These are phyloP conservation scores for Aphelinus certus DNA, from an alignment of 1,140 invertebrate species.

Conservation along the genomic window DNA sequence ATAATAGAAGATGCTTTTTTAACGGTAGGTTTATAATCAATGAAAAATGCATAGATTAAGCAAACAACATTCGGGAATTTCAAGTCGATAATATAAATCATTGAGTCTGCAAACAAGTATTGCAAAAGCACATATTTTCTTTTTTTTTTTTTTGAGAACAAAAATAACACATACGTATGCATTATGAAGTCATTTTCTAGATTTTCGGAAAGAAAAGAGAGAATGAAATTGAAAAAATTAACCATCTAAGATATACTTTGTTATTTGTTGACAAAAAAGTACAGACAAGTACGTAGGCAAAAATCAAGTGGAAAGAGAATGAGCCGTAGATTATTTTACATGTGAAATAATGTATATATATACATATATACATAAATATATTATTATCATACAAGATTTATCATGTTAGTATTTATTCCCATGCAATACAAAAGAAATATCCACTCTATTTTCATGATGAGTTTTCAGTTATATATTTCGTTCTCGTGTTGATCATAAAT, in stretches of 20 bases:
- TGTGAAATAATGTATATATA: conserved; percentile 60
- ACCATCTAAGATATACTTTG: conserved; percentile 47
- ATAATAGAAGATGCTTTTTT: neutral
- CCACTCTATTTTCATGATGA: no score
- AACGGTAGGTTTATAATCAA: conserved; percentile 1
- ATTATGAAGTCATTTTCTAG: conserved; percentile 35
- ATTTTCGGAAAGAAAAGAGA: conserved; percentile 37
- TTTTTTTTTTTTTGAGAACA: conserved; percentile 23
- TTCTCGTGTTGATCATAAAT: no score
- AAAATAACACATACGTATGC: conserved; percentile 12
- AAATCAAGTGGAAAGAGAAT: conserved; percentile 30
- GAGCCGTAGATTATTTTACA: conserved; percentile 55
- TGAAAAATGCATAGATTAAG: neutral
- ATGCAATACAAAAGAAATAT: no score
- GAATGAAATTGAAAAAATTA: conserved; percentile 34
- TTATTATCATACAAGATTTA: conserved; percentile 47
- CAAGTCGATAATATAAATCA: conserved; percentile 23
- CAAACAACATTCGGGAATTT: neutral
- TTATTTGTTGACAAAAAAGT: conserved; percentile 52
- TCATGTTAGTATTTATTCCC: no score
- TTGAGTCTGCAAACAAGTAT: conserved; percentile 3
- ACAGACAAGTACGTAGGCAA: conserved; percentile 40
- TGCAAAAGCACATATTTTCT: conserved; percentile 17
- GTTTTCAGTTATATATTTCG: no score
- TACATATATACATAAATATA: conserved; percentile 49